A percentile compares a stretch with the other conserved stretches of the same genome.
phyloP scores from a whole-genome alignment of 2,797 vertebrate genomes.

The Toxotes lorentzi region DNA sequence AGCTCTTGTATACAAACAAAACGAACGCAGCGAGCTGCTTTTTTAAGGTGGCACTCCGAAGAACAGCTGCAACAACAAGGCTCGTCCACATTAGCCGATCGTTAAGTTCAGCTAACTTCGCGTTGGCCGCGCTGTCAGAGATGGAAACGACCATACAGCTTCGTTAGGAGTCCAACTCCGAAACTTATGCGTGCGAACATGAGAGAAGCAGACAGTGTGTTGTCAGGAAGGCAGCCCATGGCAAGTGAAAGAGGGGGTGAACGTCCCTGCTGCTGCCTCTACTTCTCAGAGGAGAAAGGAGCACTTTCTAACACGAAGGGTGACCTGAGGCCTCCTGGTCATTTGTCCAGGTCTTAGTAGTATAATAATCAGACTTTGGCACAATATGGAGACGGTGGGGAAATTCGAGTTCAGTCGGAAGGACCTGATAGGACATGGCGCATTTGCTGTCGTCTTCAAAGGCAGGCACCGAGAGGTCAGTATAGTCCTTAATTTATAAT shows the following conservation, averaged over 20 bases:
- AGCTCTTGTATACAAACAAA: slow-evolving; percentile 78
- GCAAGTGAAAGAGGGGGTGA: slow-evolving; percentile 79
- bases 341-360: slow-evolving; percentile 55
- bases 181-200: slow-evolving; percentile 75
- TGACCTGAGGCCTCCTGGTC: slow-evolving; percentile 66
- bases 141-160: slow-evolving; percentile 54
- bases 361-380: slow-evolving; percentile 3
- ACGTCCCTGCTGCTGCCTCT: slow-evolving; percentile 77
- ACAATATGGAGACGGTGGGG: slow-evolving; percentile 92
- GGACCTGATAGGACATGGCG: slow-evolving; percentile 96
- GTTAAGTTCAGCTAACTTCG: slow-evolving; percentile 37
- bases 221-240: slow-evolving; percentile 85
- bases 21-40: slow-evolving; percentile 69
- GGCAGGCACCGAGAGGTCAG: slow-evolving; percentile 94
- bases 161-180: slow-evolving; percentile 69
- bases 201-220: slow-evolving; percentile 75
- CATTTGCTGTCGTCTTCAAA: slow-evolving; percentile 97
- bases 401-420: slow-evolving; percentile 98
- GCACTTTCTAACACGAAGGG: slow-evolving; percentile 54
- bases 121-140: not conserved
- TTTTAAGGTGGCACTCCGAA: slow-evolving; percentile 77
- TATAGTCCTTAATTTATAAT: too few species aligned
- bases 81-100: not conserved
- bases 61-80: slow-evolving; percentile 23
- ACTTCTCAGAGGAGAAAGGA: slow-evolving; percentile 72